These are phyloP conservation scores for Drosophila helvetica DNA, from an alignment of 2,888 invertebrate genomes.

Conservation along the genomic window DNA sequence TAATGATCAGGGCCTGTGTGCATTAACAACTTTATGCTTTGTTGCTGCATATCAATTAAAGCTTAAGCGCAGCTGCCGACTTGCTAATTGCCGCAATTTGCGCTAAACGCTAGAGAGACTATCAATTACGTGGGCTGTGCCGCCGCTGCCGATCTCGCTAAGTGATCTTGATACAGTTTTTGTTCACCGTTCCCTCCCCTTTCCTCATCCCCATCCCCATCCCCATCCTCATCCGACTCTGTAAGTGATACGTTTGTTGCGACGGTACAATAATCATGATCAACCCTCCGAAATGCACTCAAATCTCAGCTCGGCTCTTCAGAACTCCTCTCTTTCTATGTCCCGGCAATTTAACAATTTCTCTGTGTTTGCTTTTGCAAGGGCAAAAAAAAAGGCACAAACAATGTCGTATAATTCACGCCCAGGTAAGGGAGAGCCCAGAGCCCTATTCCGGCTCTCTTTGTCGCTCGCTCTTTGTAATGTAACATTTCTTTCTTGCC, in stretches of 20 bases:
- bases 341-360: conserved; percentile 80
- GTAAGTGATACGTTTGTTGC: conserved; percentile 72
- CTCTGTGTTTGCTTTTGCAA: conserved; percentile 54
- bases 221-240: conserved; percentile 7
- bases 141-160: conserved; percentile 19
- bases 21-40: conserved; percentile 81
- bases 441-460: conserved; percentile 35
- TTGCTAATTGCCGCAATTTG: conserved; percentile 78
- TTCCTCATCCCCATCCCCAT: neutral
- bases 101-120: conserved; percentile 71
- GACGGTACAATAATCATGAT: conserved; percentile 56
- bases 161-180: conserved; percentile 23
- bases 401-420: conserved; percentile 80
- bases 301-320: conserved; percentile 46
- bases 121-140: conserved; percentile 65
- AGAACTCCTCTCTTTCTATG: conserved; percentile 29
- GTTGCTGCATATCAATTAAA: conserved; percentile 76
- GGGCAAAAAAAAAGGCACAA: conserved; percentile 53
- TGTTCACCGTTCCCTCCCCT: neutral
- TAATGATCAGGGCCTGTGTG: conserved; percentile 78
- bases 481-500: conserved; percentile 63
- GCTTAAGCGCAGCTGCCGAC: conserved; percentile 57
- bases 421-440: conserved; percentile 67
- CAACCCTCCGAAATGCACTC: conserved; percentile 27
- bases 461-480: conserved; percentile 43